These are phyloP conservation scores for Microplitis mediator DNA, from an alignment of 1,140 invertebrate genomes.

Conservation along the genomic window DNA sequence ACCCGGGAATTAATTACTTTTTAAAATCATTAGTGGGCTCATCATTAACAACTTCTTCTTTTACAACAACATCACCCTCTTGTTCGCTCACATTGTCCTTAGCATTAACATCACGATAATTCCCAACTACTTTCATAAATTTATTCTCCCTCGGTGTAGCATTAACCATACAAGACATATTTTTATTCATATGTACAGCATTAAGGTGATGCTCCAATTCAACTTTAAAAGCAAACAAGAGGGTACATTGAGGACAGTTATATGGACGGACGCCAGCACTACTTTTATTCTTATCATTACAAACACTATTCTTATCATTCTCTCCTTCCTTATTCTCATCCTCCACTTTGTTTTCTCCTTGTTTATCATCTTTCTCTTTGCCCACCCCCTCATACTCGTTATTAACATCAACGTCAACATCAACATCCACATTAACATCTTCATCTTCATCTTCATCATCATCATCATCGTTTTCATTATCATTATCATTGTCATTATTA, in stretches of 20 bases:
- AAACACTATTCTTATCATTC: conserved; percentile 20
- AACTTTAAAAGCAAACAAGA: conserved; percentile 90
- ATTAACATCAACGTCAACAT: not conserved
- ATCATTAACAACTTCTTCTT: not conserved
- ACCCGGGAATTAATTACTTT: no score
- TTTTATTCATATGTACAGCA: conserved; percentile 39
- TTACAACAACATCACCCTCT: conserved; percentile 27
- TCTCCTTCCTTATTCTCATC: not conserved
- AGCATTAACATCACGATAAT: conserved; percentile 31
- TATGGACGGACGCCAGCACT: conserved; percentile 78
- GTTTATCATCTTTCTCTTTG: not conserved
- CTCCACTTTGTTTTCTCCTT: not conserved
- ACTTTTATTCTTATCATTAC: conserved; percentile 54
- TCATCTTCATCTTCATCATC: not conserved
- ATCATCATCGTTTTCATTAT: not conserved
- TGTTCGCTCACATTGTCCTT: conserved; percentile 38
- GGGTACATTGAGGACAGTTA: conserved; percentile 80
- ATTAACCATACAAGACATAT: not conserved
- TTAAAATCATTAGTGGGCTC: not conserved
- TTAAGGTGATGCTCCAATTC: conserved; percentile 83
- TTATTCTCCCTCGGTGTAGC: not conserved
- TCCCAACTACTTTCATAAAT: conserved; percentile 15
- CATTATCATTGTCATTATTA: not conserved
- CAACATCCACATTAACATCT: not conserved
- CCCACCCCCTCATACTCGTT: not conserved